Conservation (phyloP, 2,797 vertebrate genomes). For the Ptychobarbus kaznakovi region DNA sequence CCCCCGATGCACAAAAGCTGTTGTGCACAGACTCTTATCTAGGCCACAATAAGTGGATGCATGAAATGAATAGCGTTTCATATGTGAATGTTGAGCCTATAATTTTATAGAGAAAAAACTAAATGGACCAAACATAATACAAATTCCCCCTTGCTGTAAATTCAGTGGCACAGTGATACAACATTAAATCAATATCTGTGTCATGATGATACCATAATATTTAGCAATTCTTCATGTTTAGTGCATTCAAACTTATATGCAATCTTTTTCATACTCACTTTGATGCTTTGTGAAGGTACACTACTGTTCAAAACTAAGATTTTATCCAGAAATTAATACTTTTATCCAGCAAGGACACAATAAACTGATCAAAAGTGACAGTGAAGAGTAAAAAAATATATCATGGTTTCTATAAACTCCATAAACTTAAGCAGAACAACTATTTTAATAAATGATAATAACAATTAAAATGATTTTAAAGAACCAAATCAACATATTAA, state of each 20-base stretch:
- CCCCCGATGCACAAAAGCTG: constrained; percentile 11
- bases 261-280: neutral
- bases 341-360: neutral
- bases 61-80: neutral
- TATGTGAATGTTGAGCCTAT: neutral
- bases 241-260: neutral
- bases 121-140: neutral
- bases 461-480: neutral
- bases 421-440: neutral
- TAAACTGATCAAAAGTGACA: neutral
- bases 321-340: neutral
- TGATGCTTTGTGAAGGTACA: neutral
- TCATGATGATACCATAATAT: neutral
- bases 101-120: neutral
- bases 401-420: neutral
- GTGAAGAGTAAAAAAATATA: neutral
- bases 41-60: neutral
- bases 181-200: neutral
- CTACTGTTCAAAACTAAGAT: neutral
- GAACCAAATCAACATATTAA: neutral
- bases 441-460: neutral
- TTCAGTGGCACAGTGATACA: neutral
- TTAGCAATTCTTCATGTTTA: neutral
- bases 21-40: neutral
- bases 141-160: neutral